phyloP scores from a whole-genome alignment of 2,797 vertebrate species.

The Champsocephalus gunnari region DNA sequence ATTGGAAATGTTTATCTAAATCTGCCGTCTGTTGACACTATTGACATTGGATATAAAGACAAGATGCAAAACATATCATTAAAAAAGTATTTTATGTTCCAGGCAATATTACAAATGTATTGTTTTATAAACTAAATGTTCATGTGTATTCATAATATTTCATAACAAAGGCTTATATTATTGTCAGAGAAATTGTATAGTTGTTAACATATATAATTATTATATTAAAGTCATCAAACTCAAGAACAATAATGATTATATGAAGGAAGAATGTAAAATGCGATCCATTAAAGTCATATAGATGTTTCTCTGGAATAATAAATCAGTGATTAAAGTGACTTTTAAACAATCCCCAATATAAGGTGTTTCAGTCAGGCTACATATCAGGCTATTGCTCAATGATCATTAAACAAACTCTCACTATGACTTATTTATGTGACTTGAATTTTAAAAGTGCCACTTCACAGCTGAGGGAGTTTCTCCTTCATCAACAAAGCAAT shows the following conservation, averaged over 20 bases:
- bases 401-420: neutral
- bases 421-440: neutral
- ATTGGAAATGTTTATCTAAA: neutral
- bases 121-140: neutral
- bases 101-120: neutral
- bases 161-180: neutral
- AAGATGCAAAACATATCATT: neutral
- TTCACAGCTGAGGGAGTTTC: slow-evolving; percentile 1
- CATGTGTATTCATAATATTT: neutral
- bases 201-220: neutral
- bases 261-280: neutral
- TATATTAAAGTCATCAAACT: neutral
- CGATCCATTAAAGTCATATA: neutral
- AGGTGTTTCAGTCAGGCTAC: neutral
- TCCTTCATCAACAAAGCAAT: slow-evolving; percentile 1
- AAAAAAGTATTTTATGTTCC: neutral
- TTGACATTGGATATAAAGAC: neutral
- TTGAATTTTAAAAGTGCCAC: neutral
- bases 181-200: neutral
- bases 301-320: neutral
- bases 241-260: neutral
- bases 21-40: neutral
- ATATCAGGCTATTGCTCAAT: neutral
- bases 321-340: no score
- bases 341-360: neutral